Conservation (phyloP, 2,888 invertebrate genomes). For the Alloscopus bannaensis region DNA sequence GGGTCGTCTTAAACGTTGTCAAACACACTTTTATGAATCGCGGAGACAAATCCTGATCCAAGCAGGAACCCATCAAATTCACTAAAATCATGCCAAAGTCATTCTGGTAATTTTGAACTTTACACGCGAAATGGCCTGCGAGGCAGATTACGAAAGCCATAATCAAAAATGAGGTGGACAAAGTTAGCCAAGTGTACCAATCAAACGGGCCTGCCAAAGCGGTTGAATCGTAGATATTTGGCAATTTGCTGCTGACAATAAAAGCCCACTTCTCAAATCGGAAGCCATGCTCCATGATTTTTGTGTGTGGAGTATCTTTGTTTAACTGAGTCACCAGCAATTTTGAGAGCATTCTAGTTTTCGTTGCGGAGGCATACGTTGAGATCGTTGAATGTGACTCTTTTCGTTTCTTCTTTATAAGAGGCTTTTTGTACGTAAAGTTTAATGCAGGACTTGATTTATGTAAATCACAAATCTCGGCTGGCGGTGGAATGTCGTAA, state of each 20-base stretch:
- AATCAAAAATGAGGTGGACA: background rate
- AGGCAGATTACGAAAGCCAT: background rate
- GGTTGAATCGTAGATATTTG: conserved; percentile 9
- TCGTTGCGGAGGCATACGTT: conserved; percentile 1
- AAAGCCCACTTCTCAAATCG: conserved; percentile 46
- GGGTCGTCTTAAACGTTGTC: background rate
- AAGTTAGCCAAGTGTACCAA: background rate
- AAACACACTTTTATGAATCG: background rate
- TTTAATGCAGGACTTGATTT: conserved; percentile 1
- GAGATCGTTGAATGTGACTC: no score
- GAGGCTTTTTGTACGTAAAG: conserved; percentile 27
- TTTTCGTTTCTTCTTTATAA: no score
- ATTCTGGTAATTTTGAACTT: background rate
- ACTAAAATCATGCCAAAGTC: background rate
- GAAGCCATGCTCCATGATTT: conserved; percentile 28
- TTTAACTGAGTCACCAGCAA: background rate
- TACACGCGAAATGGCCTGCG: background rate
- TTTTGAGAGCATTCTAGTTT: conserved; percentile 10
- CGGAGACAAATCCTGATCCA: conserved; percentile 27
- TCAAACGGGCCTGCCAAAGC: conserved; percentile 35
- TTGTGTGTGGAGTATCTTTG: background rate
- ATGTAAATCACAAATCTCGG: conserved; percentile 12
- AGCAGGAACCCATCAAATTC: conserved; percentile 9
- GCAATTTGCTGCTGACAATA: background rate
- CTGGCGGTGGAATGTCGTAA: conserved; percentile 23